Evolutionary conservation across 30 jellyfish, hydroid and myxozoan genomes (phyloP).

Genomic region (Chironex yamaguchii): DNA sequence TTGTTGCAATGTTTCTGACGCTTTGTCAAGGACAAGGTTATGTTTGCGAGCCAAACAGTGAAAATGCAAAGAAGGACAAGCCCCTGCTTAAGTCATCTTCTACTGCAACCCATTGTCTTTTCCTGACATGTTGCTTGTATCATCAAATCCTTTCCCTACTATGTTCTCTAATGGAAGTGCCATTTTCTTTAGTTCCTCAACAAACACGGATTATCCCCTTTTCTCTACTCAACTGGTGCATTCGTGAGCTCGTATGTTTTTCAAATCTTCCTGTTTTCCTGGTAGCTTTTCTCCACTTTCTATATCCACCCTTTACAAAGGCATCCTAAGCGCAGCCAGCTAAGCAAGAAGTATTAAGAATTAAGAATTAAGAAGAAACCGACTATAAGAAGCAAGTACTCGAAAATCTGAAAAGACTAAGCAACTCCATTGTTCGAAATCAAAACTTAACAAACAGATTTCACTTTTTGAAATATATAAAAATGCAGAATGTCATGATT

Average conservation of each 20-base stretch:
- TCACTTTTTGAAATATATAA: too few species aligned
- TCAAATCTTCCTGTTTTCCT: conserved; percentile 31
- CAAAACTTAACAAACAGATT: background rate
- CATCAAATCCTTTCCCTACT: background rate
- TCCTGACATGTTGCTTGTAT: background rate
- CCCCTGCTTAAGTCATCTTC: background rate
- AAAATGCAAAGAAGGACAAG: background rate
- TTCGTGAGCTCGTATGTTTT: conserved; percentile 38
- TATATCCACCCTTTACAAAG: conserved; percentile 18
- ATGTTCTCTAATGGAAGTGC: background rate
- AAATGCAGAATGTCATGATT: too few species aligned
- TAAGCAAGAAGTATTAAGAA: too few species aligned
- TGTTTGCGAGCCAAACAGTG: background rate
- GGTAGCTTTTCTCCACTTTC: conserved; percentile 42
- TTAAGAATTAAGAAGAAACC: background rate
- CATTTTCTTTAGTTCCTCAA: background rate
- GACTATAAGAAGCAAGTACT: conserved; percentile 5
- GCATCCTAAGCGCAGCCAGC: too few species aligned
- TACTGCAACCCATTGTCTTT: background rate
- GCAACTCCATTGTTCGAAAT: background rate
- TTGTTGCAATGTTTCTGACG: background rate
- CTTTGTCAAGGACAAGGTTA: background rate
- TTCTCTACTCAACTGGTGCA: conserved; percentile 41
- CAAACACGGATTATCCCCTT: background rate
- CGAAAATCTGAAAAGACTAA: background rate